These are phyloP conservation scores for Escarpia spicata DNA, from an alignment of 2,888 invertebrate genomes.

Conservation along the genomic window DNA sequence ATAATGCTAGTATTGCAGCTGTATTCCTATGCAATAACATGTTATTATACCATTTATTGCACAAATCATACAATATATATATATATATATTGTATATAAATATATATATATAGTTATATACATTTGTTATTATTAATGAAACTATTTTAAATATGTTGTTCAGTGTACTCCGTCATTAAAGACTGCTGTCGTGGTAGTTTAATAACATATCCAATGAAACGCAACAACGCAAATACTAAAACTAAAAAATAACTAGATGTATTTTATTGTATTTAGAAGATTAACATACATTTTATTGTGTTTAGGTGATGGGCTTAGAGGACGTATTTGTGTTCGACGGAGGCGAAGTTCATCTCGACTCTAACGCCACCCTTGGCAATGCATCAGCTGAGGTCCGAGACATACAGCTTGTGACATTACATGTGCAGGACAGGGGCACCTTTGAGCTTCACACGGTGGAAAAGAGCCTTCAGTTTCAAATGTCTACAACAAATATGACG, in stretches of 20 bases:
- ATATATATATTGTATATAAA: too few species aligned
- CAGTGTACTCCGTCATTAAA: not conserved
- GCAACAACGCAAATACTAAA: not conserved
- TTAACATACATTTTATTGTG: too few species aligned
- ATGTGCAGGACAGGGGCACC: conserved; percentile 51
- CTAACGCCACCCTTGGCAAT: conserved; percentile 47
- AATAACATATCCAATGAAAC: not conserved
- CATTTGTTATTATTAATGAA: too few species aligned
- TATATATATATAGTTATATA: too few species aligned
- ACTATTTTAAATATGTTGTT: too few species aligned
- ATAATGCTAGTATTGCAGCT: too few species aligned
- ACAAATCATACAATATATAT: too few species aligned
- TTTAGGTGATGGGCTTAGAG: conserved; percentile 49
- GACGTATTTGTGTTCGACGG: conserved; percentile 53
- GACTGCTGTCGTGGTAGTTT: not conserved
- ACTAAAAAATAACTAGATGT: not conserved
- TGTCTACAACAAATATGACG: conserved; percentile 46
- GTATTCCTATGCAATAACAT: too few species aligned
- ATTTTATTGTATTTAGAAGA: not conserved
- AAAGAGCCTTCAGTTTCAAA: conserved; percentile 33
- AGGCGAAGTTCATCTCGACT: conserved; percentile 46
- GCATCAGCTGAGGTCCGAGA: conserved; percentile 34
- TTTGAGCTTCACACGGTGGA: conserved; percentile 42
- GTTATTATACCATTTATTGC: too few species aligned
- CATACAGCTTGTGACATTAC: conserved; percentile 44